Conservation (phyloP, 2,888 invertebrate genomes). For the Ecdyonurus torrentis region DNA sequence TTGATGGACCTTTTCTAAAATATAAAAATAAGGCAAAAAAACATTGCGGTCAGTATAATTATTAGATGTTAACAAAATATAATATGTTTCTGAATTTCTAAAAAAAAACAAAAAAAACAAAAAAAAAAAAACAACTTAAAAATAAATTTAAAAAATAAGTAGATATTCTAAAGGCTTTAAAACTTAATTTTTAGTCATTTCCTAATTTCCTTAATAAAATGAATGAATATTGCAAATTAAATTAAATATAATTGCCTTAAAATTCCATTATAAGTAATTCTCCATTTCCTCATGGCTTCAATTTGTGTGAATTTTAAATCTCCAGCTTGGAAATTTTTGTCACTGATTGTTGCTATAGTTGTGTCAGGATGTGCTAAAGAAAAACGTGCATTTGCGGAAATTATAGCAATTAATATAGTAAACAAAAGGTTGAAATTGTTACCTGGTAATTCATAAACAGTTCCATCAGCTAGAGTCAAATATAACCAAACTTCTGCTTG, state of each 20-base stretch:
- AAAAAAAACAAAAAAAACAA: too few species aligned
- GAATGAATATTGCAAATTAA: not conserved
- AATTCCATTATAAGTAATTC: conserved; percentile 53
- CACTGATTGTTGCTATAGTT: not conserved
- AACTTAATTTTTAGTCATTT: not conserved
- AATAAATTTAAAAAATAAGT: too few species aligned
- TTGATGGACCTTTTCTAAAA: conserved; percentile 9
- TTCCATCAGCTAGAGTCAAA: not conserved
- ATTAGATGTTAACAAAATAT: not conserved
- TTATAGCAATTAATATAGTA: too few species aligned
- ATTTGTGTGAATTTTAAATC: conserved; percentile 43
- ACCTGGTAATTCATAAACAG: not conserved
- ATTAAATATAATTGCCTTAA: conserved; percentile 30
- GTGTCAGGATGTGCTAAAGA: not conserved
- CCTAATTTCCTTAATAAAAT: not conserved
- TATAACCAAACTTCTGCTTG: not conserved
- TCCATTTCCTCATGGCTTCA: conserved; percentile 40
- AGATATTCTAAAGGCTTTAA: too few species aligned
- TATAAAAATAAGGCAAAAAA: not conserved
- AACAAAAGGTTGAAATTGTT: too few species aligned
- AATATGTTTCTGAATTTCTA: too few species aligned
- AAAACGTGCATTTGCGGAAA: too few species aligned
- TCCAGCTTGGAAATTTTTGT: conserved; percentile 22
- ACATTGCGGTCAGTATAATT: conserved; percentile 7
- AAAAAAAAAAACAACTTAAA: too few species aligned